Evolutionary conservation across 2,113 vertebrate genomes (phyloP), one percentile per base, ranked within the genome.

Genomic region (Pelvicachromis taeniatus): DNA sequence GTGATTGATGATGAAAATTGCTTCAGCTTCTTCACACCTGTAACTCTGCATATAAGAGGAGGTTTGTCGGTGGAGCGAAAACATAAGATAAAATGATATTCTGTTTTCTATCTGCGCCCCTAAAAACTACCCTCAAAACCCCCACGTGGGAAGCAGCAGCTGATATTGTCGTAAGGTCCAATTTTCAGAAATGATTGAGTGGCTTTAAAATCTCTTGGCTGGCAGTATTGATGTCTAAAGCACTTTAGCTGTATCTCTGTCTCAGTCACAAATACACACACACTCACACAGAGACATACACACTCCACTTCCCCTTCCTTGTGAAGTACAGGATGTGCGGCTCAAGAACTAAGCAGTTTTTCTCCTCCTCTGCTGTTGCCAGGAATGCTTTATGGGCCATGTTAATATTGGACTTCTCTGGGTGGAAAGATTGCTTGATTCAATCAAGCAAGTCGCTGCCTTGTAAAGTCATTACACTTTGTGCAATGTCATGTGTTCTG

Each of bases 401-500:
- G 93, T 89, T 92, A 93, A 93, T 94, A 90, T 88, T 84, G 88
- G 91, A 91, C 75, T 89, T 93, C 90, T 83, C 78, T 75, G 85
- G 83, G 89, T 77, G 85, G 90, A 93, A 70, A 86, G 84, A 92
- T 87, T 84, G 77, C 91, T 90, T 92, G 88, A 94, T 94, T 94
- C 91, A 93, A 94, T 95, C 93, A 94, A 84, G 92, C 92, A 54
- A 87, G 86, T 92, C 92, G 56, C 88, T 87, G 86, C 90, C 87
- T 91, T 87, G 86, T 93, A 86, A 94, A 94, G 95, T 93, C 92
- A 93, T 94, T 93, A 91, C 78, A 87, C 92, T 94, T 94, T 95
- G 92, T 95, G 94, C 94, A 93, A 80, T 90, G 94, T 95, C 94
- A 95, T 93, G 94, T 70, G 52, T 90, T 93, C 90, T 87, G 86